These are phyloP conservation scores for Cepaea hortensis DNA, from an alignment of 2,888 invertebrate genomes.

Conservation along the genomic window DNA sequence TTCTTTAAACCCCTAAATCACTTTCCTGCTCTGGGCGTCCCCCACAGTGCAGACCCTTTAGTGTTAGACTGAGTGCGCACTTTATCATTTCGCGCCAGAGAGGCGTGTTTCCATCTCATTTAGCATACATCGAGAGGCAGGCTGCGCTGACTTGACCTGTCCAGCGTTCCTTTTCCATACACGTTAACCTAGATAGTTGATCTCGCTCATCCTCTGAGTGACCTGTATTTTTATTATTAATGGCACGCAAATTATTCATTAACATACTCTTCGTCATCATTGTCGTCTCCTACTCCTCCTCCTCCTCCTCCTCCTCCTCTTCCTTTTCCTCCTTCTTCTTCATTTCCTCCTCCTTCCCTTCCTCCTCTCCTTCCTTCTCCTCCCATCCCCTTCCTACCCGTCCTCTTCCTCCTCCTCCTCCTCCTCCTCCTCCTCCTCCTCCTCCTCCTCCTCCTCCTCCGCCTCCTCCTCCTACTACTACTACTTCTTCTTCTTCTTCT, in stretches of 20 bases:
- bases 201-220: background rate
- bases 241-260: background rate
- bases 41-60: no score
- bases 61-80: no score
- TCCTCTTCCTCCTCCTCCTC: conserved; percentile 3
- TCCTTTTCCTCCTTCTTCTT: background rate
- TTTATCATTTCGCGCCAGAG: no score
- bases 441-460: conserved; percentile 1
- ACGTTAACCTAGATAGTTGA: background rate
- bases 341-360: conserved; percentile 5
- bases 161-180: no score
- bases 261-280: background rate
- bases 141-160: no score
- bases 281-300: background rate
- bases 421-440: background rate
- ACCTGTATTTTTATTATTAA: background rate
- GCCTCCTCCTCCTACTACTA: background rate
- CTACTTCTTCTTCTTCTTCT: background rate
- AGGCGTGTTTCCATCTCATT: no score
- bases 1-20: no score
- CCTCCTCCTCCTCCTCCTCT: background rate
- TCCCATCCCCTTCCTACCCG: background rate
- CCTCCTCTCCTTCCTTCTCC: conserved; percentile 4
- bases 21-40: no score
- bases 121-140: no score